These are phyloP conservation scores for Kryphioiulus occultus DNA, from an alignment of 2,888 invertebrate species.

Conservation along the genomic window DNA sequence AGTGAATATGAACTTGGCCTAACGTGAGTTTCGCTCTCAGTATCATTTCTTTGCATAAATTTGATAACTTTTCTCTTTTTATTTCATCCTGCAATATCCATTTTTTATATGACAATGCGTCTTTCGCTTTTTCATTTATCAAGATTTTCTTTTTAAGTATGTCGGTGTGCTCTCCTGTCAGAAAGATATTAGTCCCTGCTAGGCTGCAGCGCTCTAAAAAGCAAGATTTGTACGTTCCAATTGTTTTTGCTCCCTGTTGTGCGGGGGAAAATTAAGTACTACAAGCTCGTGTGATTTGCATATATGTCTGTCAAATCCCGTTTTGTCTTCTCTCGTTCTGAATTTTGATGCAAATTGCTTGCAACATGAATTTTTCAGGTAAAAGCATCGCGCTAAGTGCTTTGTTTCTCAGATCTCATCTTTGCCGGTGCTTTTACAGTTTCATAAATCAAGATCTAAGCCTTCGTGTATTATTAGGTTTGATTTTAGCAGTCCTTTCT, in stretches of 20 bases:
- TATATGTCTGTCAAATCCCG: conserved; percentile 5
- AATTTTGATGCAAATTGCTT: background rate
- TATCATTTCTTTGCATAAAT: background rate
- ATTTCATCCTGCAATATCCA: background rate
- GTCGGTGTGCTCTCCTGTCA: conserved; percentile 5
- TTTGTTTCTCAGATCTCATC: background rate
- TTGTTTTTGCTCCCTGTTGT: conserved; percentile 5
- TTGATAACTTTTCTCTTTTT: background rate
- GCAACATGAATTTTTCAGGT: background rate
- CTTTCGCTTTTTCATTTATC: background rate
- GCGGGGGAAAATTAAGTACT: background rate
- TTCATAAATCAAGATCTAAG: background rate
- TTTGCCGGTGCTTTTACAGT: background rate
- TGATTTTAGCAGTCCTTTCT: conserved; percentile 5
- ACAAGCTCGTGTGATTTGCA: background rate
- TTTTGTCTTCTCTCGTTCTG: background rate
- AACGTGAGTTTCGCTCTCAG: background rate
- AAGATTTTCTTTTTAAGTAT: background rate
- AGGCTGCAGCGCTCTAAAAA: background rate
- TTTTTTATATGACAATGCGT: background rate
- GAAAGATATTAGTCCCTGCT: background rate
- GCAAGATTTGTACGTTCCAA: conserved; percentile 5
- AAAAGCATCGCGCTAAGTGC: background rate
- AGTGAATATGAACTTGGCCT: background rate
- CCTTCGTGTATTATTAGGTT: background rate